These are phyloP conservation scores for Leptopilina drosophilae DNA, from an alignment of 2,888 invertebrate species.

Conservation along the genomic window DNA sequence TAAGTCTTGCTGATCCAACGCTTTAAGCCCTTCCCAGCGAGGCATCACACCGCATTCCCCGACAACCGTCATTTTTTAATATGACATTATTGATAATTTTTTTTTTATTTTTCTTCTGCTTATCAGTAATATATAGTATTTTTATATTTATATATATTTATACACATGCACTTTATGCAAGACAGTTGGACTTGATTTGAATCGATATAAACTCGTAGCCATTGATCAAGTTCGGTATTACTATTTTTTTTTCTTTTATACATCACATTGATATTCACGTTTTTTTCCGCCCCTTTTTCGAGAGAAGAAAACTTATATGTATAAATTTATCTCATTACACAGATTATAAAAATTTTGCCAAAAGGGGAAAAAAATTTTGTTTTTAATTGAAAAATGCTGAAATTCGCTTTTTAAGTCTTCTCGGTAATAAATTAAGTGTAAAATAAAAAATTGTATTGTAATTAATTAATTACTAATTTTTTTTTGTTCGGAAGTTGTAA, in stretches of 20 bases:
- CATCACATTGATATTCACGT: conserved; percentile 35
- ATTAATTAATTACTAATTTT: no score
- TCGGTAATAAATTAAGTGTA: no score
- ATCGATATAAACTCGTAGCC: conserved; percentile 40
- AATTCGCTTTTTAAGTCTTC: no score
- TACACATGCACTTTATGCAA: conserved; percentile 68
- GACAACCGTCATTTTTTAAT: conserved; percentile 67
- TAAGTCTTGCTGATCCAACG: conserved; percentile 77
- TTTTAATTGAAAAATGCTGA: no score
- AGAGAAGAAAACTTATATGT: background rate
- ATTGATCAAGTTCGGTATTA: conserved; percentile 34
- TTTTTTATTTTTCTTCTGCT: conserved; percentile 50
- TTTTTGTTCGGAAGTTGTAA: no score
- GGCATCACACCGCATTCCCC: conserved; percentile 71
- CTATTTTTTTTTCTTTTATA: conserved; percentile 12
- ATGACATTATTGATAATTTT: conserved; percentile 39
- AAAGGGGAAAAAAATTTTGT: no score
- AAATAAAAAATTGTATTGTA: no score
- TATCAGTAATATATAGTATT: conserved; percentile 44
- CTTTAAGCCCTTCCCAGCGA: conserved; percentile 71
- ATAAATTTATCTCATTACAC: background rate
- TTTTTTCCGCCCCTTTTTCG: background rate
- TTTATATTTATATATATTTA: conserved; percentile 56
- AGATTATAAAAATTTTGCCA: no score
- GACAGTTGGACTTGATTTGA: conserved; percentile 70